These are phyloP conservation scores for Thermophis baileyi DNA, from an alignment of 2,113 vertebrate species.

Conservation along the genomic window DNA sequence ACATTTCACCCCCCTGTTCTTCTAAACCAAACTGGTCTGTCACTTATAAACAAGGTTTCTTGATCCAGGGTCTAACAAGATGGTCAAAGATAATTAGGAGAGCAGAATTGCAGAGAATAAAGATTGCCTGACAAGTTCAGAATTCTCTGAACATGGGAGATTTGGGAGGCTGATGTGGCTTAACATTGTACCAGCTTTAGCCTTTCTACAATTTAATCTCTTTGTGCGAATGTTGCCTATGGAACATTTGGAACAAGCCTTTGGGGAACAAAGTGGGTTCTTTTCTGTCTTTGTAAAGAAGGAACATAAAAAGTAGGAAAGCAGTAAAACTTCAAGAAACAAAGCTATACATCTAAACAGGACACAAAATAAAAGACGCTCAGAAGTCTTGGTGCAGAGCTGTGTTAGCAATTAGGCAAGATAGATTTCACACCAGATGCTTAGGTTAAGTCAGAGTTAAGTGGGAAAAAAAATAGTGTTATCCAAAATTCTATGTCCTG, in stretches of 20 bases:
- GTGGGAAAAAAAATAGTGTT: neutral
- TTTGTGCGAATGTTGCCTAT: neutral
- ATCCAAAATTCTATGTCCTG: neutral
- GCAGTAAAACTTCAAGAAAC: neutral
- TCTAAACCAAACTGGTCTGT: neutral
- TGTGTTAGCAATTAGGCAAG: constrained; percentile 1
- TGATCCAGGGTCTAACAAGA: neutral
- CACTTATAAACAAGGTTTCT: neutral
- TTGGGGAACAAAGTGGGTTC: neutral
- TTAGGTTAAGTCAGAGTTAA: neutral
- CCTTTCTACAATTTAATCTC: neutral
- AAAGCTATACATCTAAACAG: neutral
- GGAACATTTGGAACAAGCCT: neutral
- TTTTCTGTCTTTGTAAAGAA: neutral
- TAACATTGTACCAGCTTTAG: neutral
- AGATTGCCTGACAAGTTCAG: neutral
- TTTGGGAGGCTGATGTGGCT: neutral
- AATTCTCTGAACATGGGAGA: neutral
- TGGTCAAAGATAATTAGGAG: constrained; percentile 8
- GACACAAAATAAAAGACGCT: neutral
- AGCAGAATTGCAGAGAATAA: constrained; percentile 3
- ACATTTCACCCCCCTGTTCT: neutral
- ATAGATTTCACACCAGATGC: neutral
- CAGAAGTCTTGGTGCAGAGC: neutral
- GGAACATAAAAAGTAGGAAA: neutral